These are phyloP conservation scores for Myotis myotis DNA, from an alignment of 2,797 vertebrate species.

Conservation along the genomic window DNA sequence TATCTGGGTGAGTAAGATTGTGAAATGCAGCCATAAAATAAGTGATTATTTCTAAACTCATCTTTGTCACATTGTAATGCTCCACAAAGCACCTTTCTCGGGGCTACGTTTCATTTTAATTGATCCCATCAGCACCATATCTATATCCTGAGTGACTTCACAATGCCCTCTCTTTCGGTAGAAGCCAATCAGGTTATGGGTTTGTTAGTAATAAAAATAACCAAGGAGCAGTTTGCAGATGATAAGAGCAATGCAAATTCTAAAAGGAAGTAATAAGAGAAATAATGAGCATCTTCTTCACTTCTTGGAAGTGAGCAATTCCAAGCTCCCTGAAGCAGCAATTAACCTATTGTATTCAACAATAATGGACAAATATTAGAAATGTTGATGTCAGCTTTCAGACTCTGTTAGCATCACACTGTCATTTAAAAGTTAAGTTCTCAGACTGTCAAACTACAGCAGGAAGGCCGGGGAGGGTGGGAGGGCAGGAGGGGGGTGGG, in stretches of 20 bases:
- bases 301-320: conserved; percentile 36
- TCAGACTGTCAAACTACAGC: no score
- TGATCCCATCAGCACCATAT: conserved; percentile 53
- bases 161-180: conserved; percentile 57
- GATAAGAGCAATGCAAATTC: conserved; percentile 56
- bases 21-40: conserved; percentile 57
- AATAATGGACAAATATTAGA: conserved; percentile 61
- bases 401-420: conserved; percentile 49
- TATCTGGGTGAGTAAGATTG: conserved; percentile 47
- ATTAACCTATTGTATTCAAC: conserved; percentile 65
- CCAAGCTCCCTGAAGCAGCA: conserved; percentile 61
- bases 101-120: conserved; percentile 56
- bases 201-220: conserved; percentile 68
- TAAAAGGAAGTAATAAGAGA: conserved; percentile 58
- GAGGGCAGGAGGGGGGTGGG: no score
- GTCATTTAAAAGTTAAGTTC: conserved; percentile 65
- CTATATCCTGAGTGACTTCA: conserved; percentile 50
- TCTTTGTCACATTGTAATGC: conserved; percentile 48
- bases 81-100: conserved; percentile 58
- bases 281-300: conserved; percentile 46
- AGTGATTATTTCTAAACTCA: conserved; percentile 59
- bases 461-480: no score
- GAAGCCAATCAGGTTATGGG: conserved; percentile 41
- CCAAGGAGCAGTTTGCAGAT: conserved; percentile 26
- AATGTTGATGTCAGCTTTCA: conserved; percentile 57